Evolutionary conservation across 2,888 invertebrate species (phyloP).

Genomic region (Lapara coniferarum): DNA sequence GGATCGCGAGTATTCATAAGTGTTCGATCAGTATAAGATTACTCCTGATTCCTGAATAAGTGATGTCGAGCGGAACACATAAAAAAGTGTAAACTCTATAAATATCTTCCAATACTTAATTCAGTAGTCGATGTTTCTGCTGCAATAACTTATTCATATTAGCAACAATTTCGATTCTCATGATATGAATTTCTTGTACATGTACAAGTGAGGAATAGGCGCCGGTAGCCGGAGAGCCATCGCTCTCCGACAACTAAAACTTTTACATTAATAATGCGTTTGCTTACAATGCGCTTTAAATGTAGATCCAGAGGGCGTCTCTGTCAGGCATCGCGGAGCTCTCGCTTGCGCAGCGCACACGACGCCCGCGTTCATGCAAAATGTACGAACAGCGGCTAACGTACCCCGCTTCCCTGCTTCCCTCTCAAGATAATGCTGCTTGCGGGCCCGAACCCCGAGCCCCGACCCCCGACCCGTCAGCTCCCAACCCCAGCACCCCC

Average conservation of each 20-base stretch:
- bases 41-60: too few relatives aligned
- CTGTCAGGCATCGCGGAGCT: constrained; percentile 47
- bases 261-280: constrained; percentile 82
- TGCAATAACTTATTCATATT: background rate
- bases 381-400: constrained; percentile 72
- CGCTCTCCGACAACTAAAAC: constrained; percentile 80
- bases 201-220: constrained; percentile 76
- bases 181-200: constrained; percentile 77
- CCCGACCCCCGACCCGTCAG: background rate
- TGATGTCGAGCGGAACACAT: too few relatives aligned
- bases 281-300: constrained; percentile 84
- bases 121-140: background rate
- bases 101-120: too few relatives aligned
- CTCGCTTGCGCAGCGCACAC: constrained; percentile 62
- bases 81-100: too few relatives aligned
- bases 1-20: too few relatives aligned
- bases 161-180: constrained; percentile 36
- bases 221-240: constrained; percentile 70
- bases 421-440: constrained; percentile 70
- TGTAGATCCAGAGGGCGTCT: constrained; percentile 75
- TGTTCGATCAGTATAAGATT: too few relatives aligned
- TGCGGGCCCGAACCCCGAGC: background rate
- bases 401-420: constrained; percentile 51
- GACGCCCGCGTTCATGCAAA: constrained; percentile 70
- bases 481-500: background rate